These are phyloP conservation scores for Stegophylla sp. DNA, from an alignment of 2,888 invertebrate genomes.

Conservation along the genomic window DNA sequence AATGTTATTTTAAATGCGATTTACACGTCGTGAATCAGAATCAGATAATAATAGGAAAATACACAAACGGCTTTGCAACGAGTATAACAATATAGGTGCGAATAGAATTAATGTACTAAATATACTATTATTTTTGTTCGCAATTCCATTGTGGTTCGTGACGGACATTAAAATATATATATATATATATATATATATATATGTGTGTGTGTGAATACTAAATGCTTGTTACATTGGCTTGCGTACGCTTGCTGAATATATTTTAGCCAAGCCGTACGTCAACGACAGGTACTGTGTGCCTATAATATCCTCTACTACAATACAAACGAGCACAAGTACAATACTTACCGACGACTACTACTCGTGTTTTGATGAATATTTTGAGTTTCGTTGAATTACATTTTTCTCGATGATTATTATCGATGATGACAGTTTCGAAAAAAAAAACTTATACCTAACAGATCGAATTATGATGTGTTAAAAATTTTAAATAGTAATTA, in stretches of 20 bases:
- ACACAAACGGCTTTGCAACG: neutral
- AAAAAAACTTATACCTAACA: too few relatives aligned
- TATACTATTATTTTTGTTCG: slow-evolving; percentile 27
- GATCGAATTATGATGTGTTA: too few relatives aligned
- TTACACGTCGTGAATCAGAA: slow-evolving; percentile 35
- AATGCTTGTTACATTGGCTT: slow-evolving; percentile 16
- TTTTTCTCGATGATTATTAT: neutral
- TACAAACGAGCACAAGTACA: neutral
- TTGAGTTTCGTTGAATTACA: neutral
- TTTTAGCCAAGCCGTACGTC: slow-evolving; percentile 38
- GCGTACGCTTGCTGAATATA: slow-evolving; percentile 39
- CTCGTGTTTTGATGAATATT: neutral
- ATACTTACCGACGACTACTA: neutral
- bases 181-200: neutral
- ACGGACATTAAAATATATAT: slow-evolving; percentile 34
- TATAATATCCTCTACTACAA: neutral
- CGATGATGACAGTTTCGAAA: too few relatives aligned
- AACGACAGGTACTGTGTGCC: neutral
- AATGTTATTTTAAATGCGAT: neutral
- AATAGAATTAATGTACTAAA: slow-evolving; percentile 26
- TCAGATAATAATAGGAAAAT: neutral
- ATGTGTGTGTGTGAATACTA: slow-evolving; percentile 32
- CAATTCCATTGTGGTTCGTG: slow-evolving; percentile 48
- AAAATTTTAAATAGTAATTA: too few relatives aligned
- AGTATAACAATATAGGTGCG: too few relatives aligned